A percentile compares a stretch with the other conserved stretches of the same genome.
Evolutionary conservation across 2,797 vertebrate species (phyloP).

Genomic region (Danionella dracula): DNA sequence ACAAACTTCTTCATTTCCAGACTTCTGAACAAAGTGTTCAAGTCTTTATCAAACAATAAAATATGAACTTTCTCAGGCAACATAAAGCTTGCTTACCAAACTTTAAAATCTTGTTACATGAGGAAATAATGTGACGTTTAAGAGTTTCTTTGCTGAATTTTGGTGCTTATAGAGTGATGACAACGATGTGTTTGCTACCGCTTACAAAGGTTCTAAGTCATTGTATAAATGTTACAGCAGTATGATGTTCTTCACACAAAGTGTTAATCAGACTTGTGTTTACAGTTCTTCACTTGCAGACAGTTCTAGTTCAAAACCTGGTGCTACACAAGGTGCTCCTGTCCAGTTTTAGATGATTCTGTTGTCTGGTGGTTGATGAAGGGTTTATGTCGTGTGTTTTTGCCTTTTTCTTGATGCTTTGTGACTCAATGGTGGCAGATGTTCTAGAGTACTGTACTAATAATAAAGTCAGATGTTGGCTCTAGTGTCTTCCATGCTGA

Average conservation of each 20-base stretch:
- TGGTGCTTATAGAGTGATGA: constrained; percentile 34
- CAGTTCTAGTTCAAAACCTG: background rate
- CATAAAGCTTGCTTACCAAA: no score
- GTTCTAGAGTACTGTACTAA: constrained; percentile 45
- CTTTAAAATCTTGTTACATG: no score
- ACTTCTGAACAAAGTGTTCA: no score
- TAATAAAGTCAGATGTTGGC: constrained; percentile 36
- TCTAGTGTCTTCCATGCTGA: constrained; percentile 45
- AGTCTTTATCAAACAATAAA: no score
- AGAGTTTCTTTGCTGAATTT: constrained; percentile 25
- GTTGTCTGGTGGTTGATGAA: constrained; percentile 17
- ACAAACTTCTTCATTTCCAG: no score
- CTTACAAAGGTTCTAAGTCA: constrained; percentile 4
- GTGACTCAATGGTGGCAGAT: constrained; percentile 34
- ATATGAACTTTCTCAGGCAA: no score
- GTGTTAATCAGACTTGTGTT: background rate
- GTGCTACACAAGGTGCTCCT: constrained; percentile 10
- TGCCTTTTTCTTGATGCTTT: constrained; percentile 32
- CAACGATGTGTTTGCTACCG: constrained; percentile 1
- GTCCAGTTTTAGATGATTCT: background rate
- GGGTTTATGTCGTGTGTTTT: background rate
- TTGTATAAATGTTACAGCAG: background rate
- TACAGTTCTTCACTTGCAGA: constrained; percentile 5
- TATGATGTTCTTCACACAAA: background rate
- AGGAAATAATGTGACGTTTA: no score